Percentiles rank a stretch among this genome's conserved stretches.
These are phyloP conservation scores for Diabrotica balteata DNA, from an alignment of 2,888 invertebrate genomes.

Conservation along the genomic window DNA sequence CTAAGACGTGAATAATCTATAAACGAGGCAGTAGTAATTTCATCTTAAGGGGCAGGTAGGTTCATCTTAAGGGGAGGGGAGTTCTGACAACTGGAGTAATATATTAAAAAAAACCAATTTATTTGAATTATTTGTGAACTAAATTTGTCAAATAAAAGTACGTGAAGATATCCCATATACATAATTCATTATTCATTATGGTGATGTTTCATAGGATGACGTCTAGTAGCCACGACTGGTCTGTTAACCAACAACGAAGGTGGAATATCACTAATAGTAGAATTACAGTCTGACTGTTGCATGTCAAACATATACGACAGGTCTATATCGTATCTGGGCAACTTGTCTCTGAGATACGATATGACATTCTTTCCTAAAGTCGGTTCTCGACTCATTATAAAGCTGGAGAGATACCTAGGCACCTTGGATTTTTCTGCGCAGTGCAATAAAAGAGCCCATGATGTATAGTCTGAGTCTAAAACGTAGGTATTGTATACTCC, in stretches of 20 bases:
- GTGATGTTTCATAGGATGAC: slow-evolving; percentile 62
- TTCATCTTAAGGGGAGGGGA: no score
- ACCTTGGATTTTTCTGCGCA: slow-evolving; percentile 85
- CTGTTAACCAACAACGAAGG: slow-evolving; percentile 50
- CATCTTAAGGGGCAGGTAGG: no score
- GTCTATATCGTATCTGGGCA: slow-evolving; percentile 84
- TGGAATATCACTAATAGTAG: slow-evolving; percentile 55
- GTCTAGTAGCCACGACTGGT: slow-evolving; percentile 48
- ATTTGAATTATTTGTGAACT: no score
- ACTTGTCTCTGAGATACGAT: slow-evolving; percentile 78
- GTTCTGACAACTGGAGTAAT: no score
- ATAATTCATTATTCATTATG: slow-evolving; percentile 43
- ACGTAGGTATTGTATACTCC: slow-evolving; percentile 89
- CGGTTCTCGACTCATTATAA: slow-evolving; percentile 75
- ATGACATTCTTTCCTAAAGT: slow-evolving; percentile 72
- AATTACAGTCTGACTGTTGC: slow-evolving; percentile 72
- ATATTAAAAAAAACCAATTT: no score
- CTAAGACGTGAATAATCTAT: no score
- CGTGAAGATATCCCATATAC: no score
- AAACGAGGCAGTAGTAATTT: no score
- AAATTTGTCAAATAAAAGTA: no score
- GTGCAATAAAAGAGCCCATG: slow-evolving; percentile 84
- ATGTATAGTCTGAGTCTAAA: slow-evolving; percentile 82
- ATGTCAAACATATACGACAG: slow-evolving; percentile 85
- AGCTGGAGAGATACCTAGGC: slow-evolving; percentile 82